A percentile compares a stretch with the other conserved stretches of the same genome.
phyloP scores from a whole-genome alignment of 2,113 vertebrate species.

The Bos javanicus region DNA sequence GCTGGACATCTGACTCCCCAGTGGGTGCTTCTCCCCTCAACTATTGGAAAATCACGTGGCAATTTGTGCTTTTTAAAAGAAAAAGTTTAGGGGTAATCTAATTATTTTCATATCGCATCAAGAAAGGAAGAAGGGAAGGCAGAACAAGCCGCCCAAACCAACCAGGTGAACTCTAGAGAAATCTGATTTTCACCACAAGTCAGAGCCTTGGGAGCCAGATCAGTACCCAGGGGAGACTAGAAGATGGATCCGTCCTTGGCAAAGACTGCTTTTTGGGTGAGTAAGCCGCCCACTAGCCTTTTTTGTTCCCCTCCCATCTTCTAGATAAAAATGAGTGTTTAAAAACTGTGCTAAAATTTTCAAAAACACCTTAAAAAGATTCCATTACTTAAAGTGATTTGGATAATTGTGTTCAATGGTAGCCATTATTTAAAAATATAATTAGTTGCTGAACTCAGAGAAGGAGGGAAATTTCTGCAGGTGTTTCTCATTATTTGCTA shows the following conservation, averaged over 20 bases:
- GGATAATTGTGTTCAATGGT: constrained; percentile 94
- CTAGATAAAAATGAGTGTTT: constrained; percentile 83
- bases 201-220: not conserved
- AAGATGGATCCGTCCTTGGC: constrained; percentile 56
- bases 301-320: constrained; percentile 74
- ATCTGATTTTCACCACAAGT: not conserved
- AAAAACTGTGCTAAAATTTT: constrained; percentile 84
- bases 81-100: not conserved
- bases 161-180: constrained; percentile 1
- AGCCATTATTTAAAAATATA: constrained; percentile 98
- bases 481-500: constrained; percentile 93
- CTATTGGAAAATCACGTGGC: not conserved
- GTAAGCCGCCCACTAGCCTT: constrained; percentile 74
- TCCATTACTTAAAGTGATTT: constrained; percentile 95
- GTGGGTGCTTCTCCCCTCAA: not conserved
- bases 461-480: constrained; percentile 92
- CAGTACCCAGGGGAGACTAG: not conserved
- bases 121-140: not conserved
- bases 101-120: constrained; percentile 1
- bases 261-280: constrained; percentile 71
- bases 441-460: constrained; percentile 95
- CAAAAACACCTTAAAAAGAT: constrained; percentile 94
- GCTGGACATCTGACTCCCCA: not conserved
- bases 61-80: not conserved
- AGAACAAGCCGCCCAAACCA: not conserved